Base-by-base conservation (phyloP, 2,888 invertebrate genomes). In the Byasa hedistus region DNA sequence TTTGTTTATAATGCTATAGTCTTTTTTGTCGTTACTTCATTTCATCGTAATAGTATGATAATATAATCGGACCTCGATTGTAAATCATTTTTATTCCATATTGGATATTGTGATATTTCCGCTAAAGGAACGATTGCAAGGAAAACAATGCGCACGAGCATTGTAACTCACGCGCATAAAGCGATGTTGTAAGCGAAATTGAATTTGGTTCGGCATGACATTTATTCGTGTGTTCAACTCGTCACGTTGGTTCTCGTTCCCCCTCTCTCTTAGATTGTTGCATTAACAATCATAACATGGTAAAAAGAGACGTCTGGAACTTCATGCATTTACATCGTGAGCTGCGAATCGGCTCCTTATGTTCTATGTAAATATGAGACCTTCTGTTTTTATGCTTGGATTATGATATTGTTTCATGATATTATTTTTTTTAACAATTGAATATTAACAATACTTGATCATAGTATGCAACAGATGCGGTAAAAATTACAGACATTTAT, bases 351-450 rank as follows among this genome's bases (percentile, higher is more conserved):
- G 75, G 75, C 78, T 80, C 74, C 81, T 79, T 77, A 83, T 79
- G 81, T 80, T 84, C 79, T 84, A 85, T 87, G 86, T 85, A 86
- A 86, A 86, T 86, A 79, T 78, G 74, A 80, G 79, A 83, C 80
- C 81, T 86, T 85, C 86, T 86, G 85, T 87, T 86, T 84, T 82
- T 79, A 77, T 77, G 75, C 76, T 74, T 39, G 76, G 76, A 80
- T 84, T 84, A 82, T 82, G 79, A 79, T 77, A 84, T 81, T 83
- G 79, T 78, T 79, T 76, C 75, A 77, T 82, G 77, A 80, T 79
- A 79, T 82, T 78, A 72, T 78, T 81, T 75, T 73, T 19, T 17
- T 44, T 44, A 3, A 3, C 17, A 19, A 15, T 44, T 44, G 10
- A 15, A 10, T 44, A 48, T n/a, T 7, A 48, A 19, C 5, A 48